Base-by-base conservation (phyloP, 2,888 invertebrate genomes). In the Chironomus tentans region DNA sequence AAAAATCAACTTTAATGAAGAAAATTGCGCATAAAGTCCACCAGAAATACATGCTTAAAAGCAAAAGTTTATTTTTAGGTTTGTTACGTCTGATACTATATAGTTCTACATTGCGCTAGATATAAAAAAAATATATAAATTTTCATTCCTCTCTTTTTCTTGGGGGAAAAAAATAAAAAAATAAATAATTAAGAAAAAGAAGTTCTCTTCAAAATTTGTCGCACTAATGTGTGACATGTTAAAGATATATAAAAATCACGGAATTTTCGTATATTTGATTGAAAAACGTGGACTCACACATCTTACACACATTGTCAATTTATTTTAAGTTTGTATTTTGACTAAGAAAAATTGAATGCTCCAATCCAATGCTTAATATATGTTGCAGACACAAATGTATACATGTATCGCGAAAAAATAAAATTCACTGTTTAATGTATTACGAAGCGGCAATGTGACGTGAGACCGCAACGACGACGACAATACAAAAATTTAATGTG, bases 41-140 rank as follows among this genome's bases (percentile, higher is more conserved):
- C 56, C 38, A 56, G n/a, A 15, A 15, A 18, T 56, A n/a, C 50
- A 50, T n/a, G 50, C 13, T 62, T 65, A 21, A 56, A 56, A 65
- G 65, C 65, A 21, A 65, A 65, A 65, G 65, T 65, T 65, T 65
- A 65, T 65, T 65, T 65, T 65, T 65, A 65, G 65, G 65, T 5
- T 13, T 65, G 18, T n/a, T 65, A 13, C 65, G 65, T 10, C 65
- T 65, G 65, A 65, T 65, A 65, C 21, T 65, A 65, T n/a, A n/a
- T 65, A 65, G 65, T 65, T 65, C 65, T 65, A 13, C 65, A 65
- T 65, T 65, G 22, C 24, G 22, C 65, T 65, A 22, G 65, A 65
- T 65, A 65, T 65, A 65, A 21, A 65, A 65, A 62, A 65, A 56
- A 28, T 24, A 24, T 24, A 28, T 50, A 50, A 50, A 50, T 50